These are phyloP conservation scores for Diorhabda elongata DNA, from an alignment of 1,140 invertebrate genomes.

Conservation along the genomic window DNA sequence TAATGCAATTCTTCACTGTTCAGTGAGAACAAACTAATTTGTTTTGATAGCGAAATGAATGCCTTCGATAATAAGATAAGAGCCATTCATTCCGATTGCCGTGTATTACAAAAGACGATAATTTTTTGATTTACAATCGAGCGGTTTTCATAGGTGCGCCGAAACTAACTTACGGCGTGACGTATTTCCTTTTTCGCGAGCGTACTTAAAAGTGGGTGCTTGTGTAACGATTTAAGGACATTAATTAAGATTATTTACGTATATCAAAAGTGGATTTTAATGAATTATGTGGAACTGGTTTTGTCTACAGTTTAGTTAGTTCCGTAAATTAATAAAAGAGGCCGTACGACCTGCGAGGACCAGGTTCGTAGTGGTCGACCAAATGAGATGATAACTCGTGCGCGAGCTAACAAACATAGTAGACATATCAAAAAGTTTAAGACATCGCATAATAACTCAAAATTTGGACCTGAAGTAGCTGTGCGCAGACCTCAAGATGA, in stretches of 20 bases:
- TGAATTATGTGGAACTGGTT: slow-evolving; percentile 10
- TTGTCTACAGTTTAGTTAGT: not conserved
- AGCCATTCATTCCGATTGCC: not conserved
- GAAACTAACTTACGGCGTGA: slow-evolving; percentile 2
- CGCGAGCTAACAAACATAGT: no score
- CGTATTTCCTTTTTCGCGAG: slow-evolving; percentile 5
- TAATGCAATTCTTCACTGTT: not conserved
- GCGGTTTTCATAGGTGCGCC: slow-evolving; percentile 13
- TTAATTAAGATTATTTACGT: slow-evolving; percentile 15
- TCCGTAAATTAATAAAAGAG: no score
- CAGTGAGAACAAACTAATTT: not conserved
- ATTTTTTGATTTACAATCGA: slow-evolving; percentile 12
- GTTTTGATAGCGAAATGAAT: not conserved
- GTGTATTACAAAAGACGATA: slow-evolving; percentile 8
- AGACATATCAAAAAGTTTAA: no score
- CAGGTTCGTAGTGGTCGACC: no score
- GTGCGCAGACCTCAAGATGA: no score
- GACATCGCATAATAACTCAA: no score
- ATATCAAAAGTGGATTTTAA: slow-evolving; percentile 8
- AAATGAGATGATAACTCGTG: no score
- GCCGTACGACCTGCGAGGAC: no score
- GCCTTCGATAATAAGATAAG: not conserved
- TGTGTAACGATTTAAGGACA: slow-evolving; percentile 4
- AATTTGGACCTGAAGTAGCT: no score
- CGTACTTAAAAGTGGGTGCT: slow-evolving; percentile 2